Evolutionary conservation across 2,113 vertebrate genomes (phyloP).

Genomic region (Heterocephalus glaber): DNA sequence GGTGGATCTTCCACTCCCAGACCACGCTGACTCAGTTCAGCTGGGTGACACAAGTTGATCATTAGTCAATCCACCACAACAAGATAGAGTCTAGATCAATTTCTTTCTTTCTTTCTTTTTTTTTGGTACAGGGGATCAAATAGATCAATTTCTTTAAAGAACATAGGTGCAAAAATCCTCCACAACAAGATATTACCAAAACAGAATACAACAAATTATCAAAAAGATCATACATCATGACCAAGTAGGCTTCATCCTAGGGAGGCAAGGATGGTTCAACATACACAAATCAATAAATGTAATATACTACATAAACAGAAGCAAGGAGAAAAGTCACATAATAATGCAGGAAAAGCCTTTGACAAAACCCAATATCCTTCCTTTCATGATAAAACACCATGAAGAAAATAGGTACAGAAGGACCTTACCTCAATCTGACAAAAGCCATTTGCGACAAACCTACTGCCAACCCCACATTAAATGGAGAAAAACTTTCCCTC

Average conservation of each 20-base stretch:
- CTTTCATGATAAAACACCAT: background rate
- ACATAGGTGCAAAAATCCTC: background rate
- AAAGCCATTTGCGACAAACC: too few species aligned
- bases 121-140: too few species aligned
- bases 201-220: background rate
- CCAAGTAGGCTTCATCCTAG: background rate
- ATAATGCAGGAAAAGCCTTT: background rate
- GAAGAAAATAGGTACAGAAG: background rate
- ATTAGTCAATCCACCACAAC: too few species aligned
- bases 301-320: too few species aligned
- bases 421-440: too few species aligned
- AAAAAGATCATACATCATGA: background rate
- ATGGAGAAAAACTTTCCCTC: too few species aligned
- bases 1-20: too few species aligned
- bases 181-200: background rate
- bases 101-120: too few species aligned
- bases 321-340: background rate
- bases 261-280: background rate
- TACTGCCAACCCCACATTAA: too few species aligned
- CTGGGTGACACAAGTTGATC: too few species aligned
- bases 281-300: background rate
- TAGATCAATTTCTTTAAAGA: background rate
- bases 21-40: too few species aligned
- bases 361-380: background rate
- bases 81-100: background rate